Conservation (phyloP, 2,797 vertebrate species). For the Etheostoma nigrum region DNA sequence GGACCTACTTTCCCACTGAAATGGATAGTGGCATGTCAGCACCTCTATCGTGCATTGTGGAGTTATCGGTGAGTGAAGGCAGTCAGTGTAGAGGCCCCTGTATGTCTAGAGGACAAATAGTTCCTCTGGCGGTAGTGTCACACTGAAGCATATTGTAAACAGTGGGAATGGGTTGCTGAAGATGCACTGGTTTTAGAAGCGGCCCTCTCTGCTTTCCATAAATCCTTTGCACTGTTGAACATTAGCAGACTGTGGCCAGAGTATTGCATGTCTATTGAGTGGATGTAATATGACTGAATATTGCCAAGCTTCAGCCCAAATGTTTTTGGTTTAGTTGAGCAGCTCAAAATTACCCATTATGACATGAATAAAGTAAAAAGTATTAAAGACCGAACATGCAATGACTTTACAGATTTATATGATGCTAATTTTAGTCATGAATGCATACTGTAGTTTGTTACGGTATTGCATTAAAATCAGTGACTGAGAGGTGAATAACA, state of each 20-base stretch:
- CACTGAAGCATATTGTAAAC: conserved; percentile 28
- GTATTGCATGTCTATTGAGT: conserved; percentile 37
- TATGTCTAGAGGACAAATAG: conserved; percentile 42
- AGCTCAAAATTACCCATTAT: conserved; percentile 18
- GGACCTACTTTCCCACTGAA: conserved; percentile 12
- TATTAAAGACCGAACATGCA: conserved; percentile 31
- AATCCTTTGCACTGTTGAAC: conserved; percentile 26
- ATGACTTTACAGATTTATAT: conserved; percentile 44
- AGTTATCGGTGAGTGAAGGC: conserved; percentile 26
- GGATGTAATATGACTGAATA: conserved; percentile 18
- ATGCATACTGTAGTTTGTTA: neutral
- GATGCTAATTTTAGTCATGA: conserved; percentile 42
- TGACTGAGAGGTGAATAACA: conserved; percentile 25
- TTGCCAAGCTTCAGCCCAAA: conserved; percentile 30
- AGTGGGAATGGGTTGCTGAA: conserved; percentile 41
- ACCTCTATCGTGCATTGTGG: neutral
- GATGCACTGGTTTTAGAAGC: conserved; percentile 40
- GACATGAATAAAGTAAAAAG: conserved; percentile 37
- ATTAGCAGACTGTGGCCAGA: conserved; percentile 37
- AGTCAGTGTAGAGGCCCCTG: conserved; percentile 26
- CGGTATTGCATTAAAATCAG: conserved; percentile 30
- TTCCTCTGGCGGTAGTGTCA: neutral
- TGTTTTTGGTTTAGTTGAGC: conserved; percentile 44
- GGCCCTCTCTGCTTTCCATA: conserved; percentile 27
- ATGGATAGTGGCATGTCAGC: conserved; percentile 24